Conservation (phyloP, 2,888 invertebrate genomes). For the Mesochorus sp. region DNA sequence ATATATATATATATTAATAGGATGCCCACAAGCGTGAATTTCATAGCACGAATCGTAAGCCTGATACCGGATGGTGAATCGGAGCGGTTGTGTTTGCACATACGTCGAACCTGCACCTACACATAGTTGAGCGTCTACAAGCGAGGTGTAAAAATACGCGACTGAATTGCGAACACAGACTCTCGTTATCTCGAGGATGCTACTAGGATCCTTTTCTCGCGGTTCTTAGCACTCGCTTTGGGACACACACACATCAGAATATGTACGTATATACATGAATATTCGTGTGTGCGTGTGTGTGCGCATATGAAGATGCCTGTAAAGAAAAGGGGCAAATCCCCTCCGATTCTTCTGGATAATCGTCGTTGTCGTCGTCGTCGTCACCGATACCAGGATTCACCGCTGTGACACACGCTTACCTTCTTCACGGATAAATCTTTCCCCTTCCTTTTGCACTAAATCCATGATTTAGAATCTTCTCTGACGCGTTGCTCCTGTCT, state of each 20-base stretch:
- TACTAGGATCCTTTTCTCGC: constrained; percentile 63
- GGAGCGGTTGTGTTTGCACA: constrained; percentile 40
- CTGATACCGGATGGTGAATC: constrained; percentile 56
- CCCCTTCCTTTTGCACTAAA: constrained; percentile 77
- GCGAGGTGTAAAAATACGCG: constrained; percentile 37
- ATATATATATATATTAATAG: no score
- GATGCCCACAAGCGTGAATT: constrained; percentile 8
- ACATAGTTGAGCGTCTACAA: constrained; percentile 3
- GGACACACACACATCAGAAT: neutral
- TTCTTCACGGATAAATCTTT: constrained; percentile 79
- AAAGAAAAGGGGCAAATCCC: constrained; percentile 18
- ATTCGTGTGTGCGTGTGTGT: no score
- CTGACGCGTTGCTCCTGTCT: constrained; percentile 56
- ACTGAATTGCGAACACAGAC: constrained; percentile 41
- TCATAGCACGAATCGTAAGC: constrained; percentile 34
- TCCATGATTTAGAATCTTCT: constrained; percentile 80
- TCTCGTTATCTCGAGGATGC: constrained; percentile 67
- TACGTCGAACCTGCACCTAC: constrained; percentile 19
- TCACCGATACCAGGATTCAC: constrained; percentile 60
- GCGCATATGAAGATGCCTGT: constrained; percentile 1
- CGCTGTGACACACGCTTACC: constrained; percentile 78
- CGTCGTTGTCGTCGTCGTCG: constrained; percentile 31
- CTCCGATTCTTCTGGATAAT: constrained; percentile 13
- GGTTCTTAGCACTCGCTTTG: constrained; percentile 18
- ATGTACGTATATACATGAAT: neutral